Percentiles rank a stretch among this genome's conserved stretches.
Evolutionary conservation across 2,797 vertebrate species (phyloP).

Genomic region (Odontamblyopus rebecca): DNA sequence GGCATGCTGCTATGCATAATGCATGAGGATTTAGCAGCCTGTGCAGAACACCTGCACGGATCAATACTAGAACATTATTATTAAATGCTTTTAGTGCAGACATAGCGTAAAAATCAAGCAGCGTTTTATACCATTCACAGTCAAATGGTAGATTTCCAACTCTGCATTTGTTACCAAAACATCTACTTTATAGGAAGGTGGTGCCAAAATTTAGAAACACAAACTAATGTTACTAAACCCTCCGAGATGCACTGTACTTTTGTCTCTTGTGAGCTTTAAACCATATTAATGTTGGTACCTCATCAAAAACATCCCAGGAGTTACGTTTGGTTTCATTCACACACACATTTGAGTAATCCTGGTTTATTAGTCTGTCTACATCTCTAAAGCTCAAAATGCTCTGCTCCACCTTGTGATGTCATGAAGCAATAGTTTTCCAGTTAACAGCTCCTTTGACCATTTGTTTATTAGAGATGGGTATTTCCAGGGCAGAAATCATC

Average conservation of each 20-base stretch:
- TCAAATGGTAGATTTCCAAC: not conserved
- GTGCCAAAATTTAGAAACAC: not conserved
- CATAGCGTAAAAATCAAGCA: conserved; percentile 8
- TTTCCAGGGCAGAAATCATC: no score
- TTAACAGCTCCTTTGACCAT: no score
- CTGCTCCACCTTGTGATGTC: no score
- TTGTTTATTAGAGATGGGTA: no score
- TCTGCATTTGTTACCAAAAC: not conserved
- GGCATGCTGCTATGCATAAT: conserved; percentile 6
- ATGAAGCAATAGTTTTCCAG: no score
- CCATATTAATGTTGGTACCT: no score
- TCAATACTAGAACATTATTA: conserved; percentile 9
- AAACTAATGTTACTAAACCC: not conserved
- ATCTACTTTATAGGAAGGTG: not conserved
- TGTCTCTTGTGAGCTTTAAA: no score
- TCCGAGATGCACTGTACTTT: not conserved
- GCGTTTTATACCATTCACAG: not conserved
- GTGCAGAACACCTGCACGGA: conserved; percentile 2
- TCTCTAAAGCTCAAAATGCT: no score
- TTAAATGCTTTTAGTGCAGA: conserved; percentile 6
- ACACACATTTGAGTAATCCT: no score
- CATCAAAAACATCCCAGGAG: no score
- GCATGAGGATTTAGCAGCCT: conserved; percentile 7
- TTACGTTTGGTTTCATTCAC: no score
- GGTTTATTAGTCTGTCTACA: no score